These are phyloP conservation scores for Struthio camelus DNA, from an alignment of 2,113 vertebrate species.

Conservation along the genomic window DNA sequence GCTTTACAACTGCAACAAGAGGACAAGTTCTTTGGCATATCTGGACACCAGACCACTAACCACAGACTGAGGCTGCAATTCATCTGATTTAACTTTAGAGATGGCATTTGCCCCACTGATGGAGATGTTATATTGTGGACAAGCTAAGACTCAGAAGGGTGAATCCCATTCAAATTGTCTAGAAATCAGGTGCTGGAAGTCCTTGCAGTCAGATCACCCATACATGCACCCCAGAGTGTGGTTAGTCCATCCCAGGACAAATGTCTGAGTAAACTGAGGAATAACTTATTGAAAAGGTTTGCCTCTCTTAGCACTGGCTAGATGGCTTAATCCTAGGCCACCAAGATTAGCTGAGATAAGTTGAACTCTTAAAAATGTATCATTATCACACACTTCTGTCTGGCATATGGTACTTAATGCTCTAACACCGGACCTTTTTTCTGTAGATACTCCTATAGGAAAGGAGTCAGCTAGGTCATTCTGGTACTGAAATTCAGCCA, in stretches of 20 bases:
- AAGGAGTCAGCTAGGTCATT: neutral
- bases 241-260: neutral
- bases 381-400: neutral
- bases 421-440: neutral
- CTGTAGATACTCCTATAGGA: neutral
- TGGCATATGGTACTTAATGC: accelerated
- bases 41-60: neutral
- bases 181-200: neutral
- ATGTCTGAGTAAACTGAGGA: neutral
- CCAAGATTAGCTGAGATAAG: neutral
- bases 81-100: neutral
- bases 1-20: neutral
- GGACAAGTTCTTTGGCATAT: neutral
- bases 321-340: neutral
- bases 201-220: neutral
- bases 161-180: neutral
- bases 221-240: neutral
- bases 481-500: neutral
- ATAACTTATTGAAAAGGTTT: accelerated
- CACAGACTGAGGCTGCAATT: neutral
- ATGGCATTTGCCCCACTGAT: neutral
- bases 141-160: neutral
- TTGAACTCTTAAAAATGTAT: neutral
- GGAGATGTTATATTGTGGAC: neutral
- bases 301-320: neutral